phyloP scores from a whole-genome alignment of 2,113 vertebrate species.

The Cygnus atratus region DNA sequence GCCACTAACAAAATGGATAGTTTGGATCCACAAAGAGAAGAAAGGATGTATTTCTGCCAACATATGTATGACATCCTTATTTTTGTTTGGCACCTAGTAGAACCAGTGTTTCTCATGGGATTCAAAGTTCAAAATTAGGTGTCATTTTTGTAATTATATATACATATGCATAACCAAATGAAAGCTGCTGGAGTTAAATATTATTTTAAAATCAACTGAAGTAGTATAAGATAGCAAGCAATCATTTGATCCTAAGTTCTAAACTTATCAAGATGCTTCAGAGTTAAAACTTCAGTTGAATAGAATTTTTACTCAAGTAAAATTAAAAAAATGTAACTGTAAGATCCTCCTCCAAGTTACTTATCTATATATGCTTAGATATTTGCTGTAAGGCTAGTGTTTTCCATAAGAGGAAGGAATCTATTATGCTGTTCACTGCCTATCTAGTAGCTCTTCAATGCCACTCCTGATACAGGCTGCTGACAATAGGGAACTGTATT shows the following conservation, averaged over 20 bases:
- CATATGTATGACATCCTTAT: conserved; percentile 41
- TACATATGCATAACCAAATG: background rate
- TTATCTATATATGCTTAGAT: background rate
- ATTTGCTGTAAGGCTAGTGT: background rate
- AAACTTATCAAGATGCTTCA: background rate
- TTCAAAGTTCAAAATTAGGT: conserved; percentile 44
- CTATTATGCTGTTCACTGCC: background rate
- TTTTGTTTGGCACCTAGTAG: conserved; percentile 42
- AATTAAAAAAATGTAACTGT: background rate
- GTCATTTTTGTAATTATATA: conserved; percentile 34
- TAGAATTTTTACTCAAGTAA: background rate
- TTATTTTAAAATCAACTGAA: background rate
- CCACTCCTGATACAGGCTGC: background rate
- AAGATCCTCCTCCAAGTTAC: background rate
- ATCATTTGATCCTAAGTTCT: background rate
- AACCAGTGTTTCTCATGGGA: background rate
- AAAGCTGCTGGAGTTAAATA: background rate
- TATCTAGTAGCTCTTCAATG: background rate
- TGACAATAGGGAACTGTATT: background rate
- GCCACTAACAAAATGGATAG: conserved; percentile 4
- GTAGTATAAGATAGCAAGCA: background rate
- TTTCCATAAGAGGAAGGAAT: background rate
- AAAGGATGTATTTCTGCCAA: conserved; percentile 45
- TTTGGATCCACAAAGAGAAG: background rate
- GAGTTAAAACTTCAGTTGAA: background rate